Conservation (phyloP, 1,140 invertebrate species). For the Rhizoglyphus robini region DNA sequence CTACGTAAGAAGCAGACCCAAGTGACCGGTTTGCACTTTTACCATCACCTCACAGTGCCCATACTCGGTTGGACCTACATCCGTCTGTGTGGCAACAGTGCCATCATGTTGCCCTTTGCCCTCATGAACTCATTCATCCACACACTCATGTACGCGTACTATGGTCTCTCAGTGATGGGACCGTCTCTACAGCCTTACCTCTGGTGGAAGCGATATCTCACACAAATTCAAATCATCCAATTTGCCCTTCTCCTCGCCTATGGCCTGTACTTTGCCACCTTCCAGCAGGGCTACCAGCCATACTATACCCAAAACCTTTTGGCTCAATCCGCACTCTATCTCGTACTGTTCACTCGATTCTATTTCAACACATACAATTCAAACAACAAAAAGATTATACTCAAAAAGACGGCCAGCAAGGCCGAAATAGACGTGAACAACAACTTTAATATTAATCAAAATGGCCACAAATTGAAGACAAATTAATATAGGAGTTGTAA, state of each 20-base stretch:
- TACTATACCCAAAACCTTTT: neutral
- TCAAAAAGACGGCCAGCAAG: too few relatives aligned
- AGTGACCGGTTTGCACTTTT: conserved; percentile 82
- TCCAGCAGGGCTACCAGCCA: neutral
- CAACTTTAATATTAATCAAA: too few relatives aligned
- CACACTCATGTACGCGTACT: conserved; percentile 40
- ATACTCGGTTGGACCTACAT: conserved; percentile 24
- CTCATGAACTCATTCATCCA: conserved; percentile 76
- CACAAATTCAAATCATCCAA: conserved; percentile 39
- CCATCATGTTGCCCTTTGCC: conserved; percentile 38
- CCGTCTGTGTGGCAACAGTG: neutral
- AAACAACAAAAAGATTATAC: too few relatives aligned
- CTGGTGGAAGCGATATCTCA: conserved; percentile 47
- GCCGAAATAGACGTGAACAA: too few relatives aligned
- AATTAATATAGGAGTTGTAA: too few relatives aligned
- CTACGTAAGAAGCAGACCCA: conserved; percentile 80
- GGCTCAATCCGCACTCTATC: neutral
- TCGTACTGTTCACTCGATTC: neutral
- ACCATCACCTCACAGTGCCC: conserved; percentile 56
- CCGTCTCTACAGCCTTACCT: conserved; percentile 39
- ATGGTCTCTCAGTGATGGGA: conserved; percentile 40
- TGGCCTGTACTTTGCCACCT: neutral
- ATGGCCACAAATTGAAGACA: too few relatives aligned
- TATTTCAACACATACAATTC: neutral
- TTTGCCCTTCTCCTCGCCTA: conserved; percentile 7